Evolutionary conservation across 2,113 vertebrate species (phyloP).

Genomic region (Struthidea cinerea): DNA sequence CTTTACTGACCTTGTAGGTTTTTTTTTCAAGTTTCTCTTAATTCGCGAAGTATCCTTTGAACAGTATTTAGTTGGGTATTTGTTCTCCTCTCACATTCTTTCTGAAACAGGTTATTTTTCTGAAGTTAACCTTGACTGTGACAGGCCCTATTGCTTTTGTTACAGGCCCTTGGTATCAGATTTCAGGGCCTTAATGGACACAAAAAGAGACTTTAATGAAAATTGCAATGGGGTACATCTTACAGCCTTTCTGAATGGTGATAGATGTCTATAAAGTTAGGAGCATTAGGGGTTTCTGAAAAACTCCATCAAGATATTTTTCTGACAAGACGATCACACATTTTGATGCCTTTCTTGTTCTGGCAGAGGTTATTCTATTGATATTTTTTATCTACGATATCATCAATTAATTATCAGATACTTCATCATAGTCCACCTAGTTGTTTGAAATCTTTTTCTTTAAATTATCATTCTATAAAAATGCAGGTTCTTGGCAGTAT

Average conservation of each 20-base stretch:
- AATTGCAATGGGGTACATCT: neutral
- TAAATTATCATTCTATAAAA: neutral
- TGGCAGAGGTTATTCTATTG: neutral
- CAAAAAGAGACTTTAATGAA: neutral
- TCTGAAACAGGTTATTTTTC: neutral
- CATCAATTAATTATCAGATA: neutral
- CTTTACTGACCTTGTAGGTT: neutral
- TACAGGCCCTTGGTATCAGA: neutral
- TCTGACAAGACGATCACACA: neutral
- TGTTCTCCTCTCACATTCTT: neutral
- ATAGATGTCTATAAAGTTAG: neutral
- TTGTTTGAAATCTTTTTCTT: constrained; percentile 11
- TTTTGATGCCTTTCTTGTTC: neutral
- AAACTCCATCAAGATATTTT: neutral
- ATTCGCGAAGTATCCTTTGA: neutral
- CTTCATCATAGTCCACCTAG: neutral
- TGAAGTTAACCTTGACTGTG: neutral
- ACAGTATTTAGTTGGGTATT: neutral
- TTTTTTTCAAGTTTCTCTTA: neutral
- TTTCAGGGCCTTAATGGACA: neutral
- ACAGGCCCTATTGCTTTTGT: neutral
- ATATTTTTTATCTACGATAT: neutral
- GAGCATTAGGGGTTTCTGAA: neutral
- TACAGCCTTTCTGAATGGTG: neutral
- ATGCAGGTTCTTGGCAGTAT: neutral